A percentile compares a stretch with the other conserved stretches of the same genome.
phyloP scores from a whole-genome alignment of 1,140 invertebrate species.

The Eulimnadia texana region DNA sequence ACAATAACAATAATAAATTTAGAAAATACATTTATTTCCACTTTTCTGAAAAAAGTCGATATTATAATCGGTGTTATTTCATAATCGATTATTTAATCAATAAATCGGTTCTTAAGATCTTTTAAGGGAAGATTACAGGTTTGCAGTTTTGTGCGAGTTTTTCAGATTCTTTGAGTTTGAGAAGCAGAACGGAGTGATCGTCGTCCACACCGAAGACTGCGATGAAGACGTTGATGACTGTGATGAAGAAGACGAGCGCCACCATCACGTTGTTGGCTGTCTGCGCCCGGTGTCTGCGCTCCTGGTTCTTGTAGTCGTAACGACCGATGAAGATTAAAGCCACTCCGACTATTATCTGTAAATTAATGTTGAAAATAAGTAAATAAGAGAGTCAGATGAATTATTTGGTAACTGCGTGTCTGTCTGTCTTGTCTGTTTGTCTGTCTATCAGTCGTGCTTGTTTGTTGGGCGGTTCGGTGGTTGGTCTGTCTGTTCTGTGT shows the following conservation, averaged over 20 bases:
- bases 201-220: constrained; percentile 13
- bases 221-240: constrained; percentile 13
- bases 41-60: too few relatives aligned
- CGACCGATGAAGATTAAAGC: constrained; percentile 8
- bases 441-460: neutral
- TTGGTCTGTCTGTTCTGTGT: too few relatives aligned
- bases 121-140: neutral
- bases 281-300: neutral
- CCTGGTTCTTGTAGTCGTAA: constrained; percentile 3
- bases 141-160: neutral
- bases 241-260: constrained; percentile 6
- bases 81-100: too few relatives aligned
- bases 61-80: too few relatives aligned
- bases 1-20: too few relatives aligned
- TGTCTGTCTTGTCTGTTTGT: neutral
- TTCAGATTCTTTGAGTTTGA: neutral
- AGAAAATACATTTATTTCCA: too few relatives aligned
- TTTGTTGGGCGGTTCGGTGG: too few relatives aligned
- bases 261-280: neutral
- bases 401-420: neutral
- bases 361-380: too few relatives aligned
- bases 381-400: neutral
- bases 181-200: neutral
- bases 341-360: constrained; percentile 10
- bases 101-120: too few relatives aligned